Evolutionary conservation across 1,140 invertebrate genomes (phyloP), one percentile per base, ranked within the genome.

Genomic region (Brachionus rubens): DNA sequence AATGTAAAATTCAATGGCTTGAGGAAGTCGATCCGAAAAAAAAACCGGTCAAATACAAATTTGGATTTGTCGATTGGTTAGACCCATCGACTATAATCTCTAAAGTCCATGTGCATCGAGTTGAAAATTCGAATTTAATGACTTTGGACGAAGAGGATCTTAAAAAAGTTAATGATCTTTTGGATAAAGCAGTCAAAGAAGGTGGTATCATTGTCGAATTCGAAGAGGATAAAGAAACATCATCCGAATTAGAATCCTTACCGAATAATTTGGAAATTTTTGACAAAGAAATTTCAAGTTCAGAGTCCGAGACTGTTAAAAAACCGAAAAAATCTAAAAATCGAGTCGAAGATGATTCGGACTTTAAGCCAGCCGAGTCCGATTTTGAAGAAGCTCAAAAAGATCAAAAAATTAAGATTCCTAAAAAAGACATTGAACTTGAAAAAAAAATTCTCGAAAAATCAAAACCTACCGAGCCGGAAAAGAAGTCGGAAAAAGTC

Each of bases 1-100:
- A 90, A 81, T 92, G 94, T 80, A 90, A 90, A 80, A 94, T 95
- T 80, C 89, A 92, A 80, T 95, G 93, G 93, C 84, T 94, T 36
- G 91, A 72, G 21, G 68, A 72, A 12, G 30, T 65, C 19, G 68
- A 91, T 3, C 90, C 84, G 82, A 86, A 88, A 67, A 80, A 83
- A 62, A 83, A 86, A 3, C 88, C 89, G 2, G 88, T 91, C 82
- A 88, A 90, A 16, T 95, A 93, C 85, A 90, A 89, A 52, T 90
- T 91, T 2, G 92, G 94, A 85, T 94, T 93, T 86, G 91, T 92
- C 83, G 93, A 94, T 82, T 85, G 87, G 47, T 93, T 91, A 16
- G 82, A 83, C 36, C 79, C 82, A 67, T 81, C 81, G 43, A 80
- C 79, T 77, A 80, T 83, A 30, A 76, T 95, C 78, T 93, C 92